A percentile compares a stretch with the other conserved stretches of the same genome.
Conservation (phyloP, 2,888 invertebrate species). For the Cancer borealis region DNA sequence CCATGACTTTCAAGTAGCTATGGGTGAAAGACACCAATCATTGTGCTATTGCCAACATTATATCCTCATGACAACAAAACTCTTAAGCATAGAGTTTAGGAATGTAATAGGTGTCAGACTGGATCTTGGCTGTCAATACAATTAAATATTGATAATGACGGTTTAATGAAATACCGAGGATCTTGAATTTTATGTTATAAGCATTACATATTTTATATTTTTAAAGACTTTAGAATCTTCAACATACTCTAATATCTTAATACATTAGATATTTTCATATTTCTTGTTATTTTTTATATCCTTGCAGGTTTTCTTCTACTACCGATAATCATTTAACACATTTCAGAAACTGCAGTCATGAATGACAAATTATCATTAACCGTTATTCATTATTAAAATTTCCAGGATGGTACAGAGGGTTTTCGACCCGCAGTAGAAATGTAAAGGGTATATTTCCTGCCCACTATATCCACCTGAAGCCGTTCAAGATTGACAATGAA, state of each 20-base stretch:
- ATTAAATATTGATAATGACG: neutral
- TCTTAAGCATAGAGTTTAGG: neutral
- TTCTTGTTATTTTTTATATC: too few relatives aligned
- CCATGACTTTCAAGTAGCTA: neutral
- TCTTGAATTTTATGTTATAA: neutral
- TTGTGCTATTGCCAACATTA: neutral
- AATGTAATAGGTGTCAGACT: neutral
- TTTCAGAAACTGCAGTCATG: neutral
- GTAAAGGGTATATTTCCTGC: conserved; percentile 89
- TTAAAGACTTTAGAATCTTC: too few relatives aligned
- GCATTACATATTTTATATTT: too few relatives aligned
- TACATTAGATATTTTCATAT: too few relatives aligned
- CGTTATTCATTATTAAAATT: neutral
- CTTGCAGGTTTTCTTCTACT: too few relatives aligned
- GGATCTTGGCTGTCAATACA: neutral
- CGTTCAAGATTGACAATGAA: conserved; percentile 90
- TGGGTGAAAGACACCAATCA: neutral
- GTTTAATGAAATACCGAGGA: neutral
- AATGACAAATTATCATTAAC: neutral
- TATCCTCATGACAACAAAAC: neutral
- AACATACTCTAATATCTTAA: too few relatives aligned
- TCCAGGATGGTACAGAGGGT: conserved; percentile 92
- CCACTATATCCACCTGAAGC: conserved; percentile 88
- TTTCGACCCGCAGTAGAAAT: conserved; percentile 87
- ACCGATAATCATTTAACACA: neutral